Percentiles rank a stretch among this genome's conserved stretches.
Conservation (phyloP, 2,888 invertebrate genomes). For the Drosophila mimetica region DNA sequence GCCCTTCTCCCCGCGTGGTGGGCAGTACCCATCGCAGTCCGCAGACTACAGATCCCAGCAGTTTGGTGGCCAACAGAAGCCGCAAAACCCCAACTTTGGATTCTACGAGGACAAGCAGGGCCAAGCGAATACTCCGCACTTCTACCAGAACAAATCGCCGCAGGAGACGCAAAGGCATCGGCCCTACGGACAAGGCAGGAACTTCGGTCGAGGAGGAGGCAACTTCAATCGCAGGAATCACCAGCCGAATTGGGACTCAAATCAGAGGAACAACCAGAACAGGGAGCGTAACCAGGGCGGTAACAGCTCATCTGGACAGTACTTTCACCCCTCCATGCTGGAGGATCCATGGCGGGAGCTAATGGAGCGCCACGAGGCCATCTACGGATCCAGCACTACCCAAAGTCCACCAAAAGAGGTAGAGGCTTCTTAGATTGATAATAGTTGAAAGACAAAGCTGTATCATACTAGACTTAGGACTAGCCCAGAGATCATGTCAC, state of each 20-base stretch:
- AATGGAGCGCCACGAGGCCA: constrained; percentile 74
- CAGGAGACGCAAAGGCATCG: constrained; percentile 38
- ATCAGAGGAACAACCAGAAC: neutral
- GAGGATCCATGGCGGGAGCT: constrained; percentile 83
- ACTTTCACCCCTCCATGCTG: constrained; percentile 82
- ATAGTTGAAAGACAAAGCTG: neutral
- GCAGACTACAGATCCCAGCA: constrained; percentile 77
- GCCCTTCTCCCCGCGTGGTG: constrained; percentile 67
- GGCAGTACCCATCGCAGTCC: constrained; percentile 81
- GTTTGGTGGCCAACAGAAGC: constrained; percentile 61
- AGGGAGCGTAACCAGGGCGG: constrained; percentile 17
- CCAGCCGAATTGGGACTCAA: constrained; percentile 13
- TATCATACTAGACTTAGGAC: neutral
- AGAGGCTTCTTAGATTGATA: neutral
- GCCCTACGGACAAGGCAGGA: constrained; percentile 37
- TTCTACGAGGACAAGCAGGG: constrained; percentile 39
- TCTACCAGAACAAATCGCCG: constrained; percentile 54
- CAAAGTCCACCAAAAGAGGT: constrained; percentile 3
- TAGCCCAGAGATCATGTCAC: neutral
- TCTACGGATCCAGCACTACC: constrained; percentile 59
- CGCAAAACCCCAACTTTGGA: constrained; percentile 17
- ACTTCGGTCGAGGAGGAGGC: constrained; percentile 48
- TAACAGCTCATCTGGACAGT: constrained; percentile 44
- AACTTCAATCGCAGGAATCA: constrained; percentile 26
- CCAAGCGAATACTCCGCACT: constrained; percentile 46